A percentile compares a stretch with the other conserved stretches of the same genome.
Evolutionary conservation across 2,888 invertebrate genomes (phyloP).

Genomic region (Cremastinae sp.): DNA sequence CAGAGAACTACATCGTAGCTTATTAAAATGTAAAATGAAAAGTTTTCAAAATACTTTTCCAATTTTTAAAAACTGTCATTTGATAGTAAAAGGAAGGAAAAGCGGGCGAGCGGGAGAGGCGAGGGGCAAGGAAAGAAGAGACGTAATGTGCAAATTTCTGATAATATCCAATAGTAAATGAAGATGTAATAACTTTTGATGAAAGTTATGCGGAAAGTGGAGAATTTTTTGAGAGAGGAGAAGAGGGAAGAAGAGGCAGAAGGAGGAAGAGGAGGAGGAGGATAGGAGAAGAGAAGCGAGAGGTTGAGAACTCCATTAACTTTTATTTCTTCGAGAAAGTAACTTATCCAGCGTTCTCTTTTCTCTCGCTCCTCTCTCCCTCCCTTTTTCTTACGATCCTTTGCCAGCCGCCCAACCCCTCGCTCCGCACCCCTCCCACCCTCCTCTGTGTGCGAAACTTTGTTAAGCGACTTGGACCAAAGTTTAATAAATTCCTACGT

Average conservation of each 20-base stretch:
- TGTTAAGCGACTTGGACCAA: constrained; percentile 78
- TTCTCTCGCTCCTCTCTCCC: constrained; percentile 55
- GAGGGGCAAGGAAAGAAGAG: constrained; percentile 12
- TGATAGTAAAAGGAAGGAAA: not conserved
- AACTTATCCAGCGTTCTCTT: constrained; percentile 69
- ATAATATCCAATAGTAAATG: constrained; percentile 77
- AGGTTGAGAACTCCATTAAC: constrained; percentile 77
- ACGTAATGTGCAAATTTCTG: constrained; percentile 68
- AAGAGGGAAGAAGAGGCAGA: constrained; percentile 50
- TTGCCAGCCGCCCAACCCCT: constrained; percentile 50
- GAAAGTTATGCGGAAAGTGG: constrained; percentile 70
- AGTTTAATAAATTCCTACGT: constrained; percentile 79
- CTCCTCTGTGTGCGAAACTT: constrained; percentile 71
- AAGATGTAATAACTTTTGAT: constrained; percentile 78
- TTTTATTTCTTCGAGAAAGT: constrained; percentile 78
- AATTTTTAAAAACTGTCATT: too few species aligned
- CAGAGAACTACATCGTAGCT: too few species aligned
- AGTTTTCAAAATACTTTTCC: too few species aligned
- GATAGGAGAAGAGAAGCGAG: constrained; percentile 58
- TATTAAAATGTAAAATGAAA: too few species aligned
- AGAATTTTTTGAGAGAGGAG: constrained; percentile 49
- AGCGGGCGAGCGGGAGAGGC: not conserved
- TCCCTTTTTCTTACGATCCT: constrained; percentile 53
- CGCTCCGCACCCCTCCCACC: constrained; percentile 50
- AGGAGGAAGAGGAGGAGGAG: constrained; percentile 58